Percentiles rank a stretch among this genome's conserved stretches.
Evolutionary conservation across 1,140 invertebrate species (phyloP).

Genomic region (Berghia stephanieae): DNA sequence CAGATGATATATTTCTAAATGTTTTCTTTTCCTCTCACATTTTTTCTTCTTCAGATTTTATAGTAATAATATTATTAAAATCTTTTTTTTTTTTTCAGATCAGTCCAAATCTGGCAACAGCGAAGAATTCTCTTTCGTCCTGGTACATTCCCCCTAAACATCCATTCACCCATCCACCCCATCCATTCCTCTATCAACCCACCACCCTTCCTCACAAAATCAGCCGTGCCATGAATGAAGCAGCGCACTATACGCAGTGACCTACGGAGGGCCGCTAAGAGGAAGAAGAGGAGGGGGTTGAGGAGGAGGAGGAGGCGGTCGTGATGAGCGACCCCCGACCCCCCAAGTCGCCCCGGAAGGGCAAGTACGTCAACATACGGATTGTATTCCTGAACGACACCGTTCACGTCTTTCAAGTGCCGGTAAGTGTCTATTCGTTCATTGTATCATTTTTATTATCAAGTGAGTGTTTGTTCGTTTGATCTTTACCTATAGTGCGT

Average conservation of each 20-base stretch:
- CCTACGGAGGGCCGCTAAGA: neutral
- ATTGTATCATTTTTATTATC: slow-evolving; percentile 15
- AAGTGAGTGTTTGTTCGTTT: neutral
- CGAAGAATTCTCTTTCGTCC: too few relatives aligned
- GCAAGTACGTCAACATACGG: slow-evolving; percentile 52
- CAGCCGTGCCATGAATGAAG: neutral
- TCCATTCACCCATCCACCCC: neutral
- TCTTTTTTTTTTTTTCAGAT: too few relatives aligned
- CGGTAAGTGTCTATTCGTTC: slow-evolving; percentile 40
- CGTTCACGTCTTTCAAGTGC: slow-evolving; percentile 51
- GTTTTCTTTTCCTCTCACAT: too few relatives aligned
- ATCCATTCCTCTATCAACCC: neutral
- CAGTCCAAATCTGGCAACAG: too few relatives aligned
- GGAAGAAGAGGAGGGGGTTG: slow-evolving; percentile 16
- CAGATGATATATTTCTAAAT: too few relatives aligned
- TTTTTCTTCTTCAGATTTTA: too few relatives aligned
- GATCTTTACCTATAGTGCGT: neutral
- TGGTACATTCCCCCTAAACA: neutral
- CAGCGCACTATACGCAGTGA: neutral
- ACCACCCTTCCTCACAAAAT: neutral
- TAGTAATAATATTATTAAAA: too few relatives aligned
- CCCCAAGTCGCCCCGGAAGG: slow-evolving; percentile 51
- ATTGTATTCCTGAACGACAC: slow-evolving; percentile 54
- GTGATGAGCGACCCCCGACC: slow-evolving; percentile 46
- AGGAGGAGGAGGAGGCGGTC: slow-evolving; percentile 16